Evolutionary conservation across 2,113 vertebrate species (phyloP).

Genomic region (Anarrhichthys ocellatus): DNA sequence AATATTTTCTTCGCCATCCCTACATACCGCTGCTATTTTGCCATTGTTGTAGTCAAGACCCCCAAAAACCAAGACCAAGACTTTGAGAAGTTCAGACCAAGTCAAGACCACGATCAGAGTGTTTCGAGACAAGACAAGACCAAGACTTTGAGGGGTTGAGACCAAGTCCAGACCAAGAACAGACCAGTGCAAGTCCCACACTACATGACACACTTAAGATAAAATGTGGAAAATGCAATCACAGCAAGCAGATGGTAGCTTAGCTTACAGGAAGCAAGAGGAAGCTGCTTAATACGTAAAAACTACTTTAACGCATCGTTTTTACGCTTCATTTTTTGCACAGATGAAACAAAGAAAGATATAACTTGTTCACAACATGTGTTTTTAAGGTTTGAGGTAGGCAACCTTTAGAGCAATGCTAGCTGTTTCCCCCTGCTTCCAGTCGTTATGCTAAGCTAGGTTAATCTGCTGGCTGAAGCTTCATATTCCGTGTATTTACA

Average conservation of each 20-base stretch:
- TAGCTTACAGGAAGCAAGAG: neutral
- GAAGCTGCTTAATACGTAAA: neutral
- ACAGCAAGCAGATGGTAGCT: neutral
- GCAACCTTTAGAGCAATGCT: neutral
- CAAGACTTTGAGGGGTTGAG: neutral
- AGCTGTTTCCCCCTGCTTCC: neutral
- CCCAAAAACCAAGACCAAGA: neutral
- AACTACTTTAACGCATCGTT: too few relatives aligned
- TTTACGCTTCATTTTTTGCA: neutral
- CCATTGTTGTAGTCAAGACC: neutral
- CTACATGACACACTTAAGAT: neutral
- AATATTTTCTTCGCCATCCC: neutral
- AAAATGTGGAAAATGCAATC: neutral
- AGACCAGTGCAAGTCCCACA: neutral
- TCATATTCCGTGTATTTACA: neutral
- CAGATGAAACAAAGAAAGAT: neutral
- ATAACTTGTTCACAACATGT: neutral
- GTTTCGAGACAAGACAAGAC: too few relatives aligned
- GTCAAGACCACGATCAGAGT: neutral
- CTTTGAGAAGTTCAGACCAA: too few relatives aligned
- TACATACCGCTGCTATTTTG: neutral
- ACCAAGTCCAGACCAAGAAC: neutral
- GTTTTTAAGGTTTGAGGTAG: neutral
- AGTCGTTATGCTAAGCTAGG: neutral
- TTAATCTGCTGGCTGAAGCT: neutral